Percentiles rank a stretch among this genome's conserved stretches.
Evolutionary conservation across 2,797 vertebrate genomes (phyloP).

Genomic region (Acanthornis magna): DNA sequence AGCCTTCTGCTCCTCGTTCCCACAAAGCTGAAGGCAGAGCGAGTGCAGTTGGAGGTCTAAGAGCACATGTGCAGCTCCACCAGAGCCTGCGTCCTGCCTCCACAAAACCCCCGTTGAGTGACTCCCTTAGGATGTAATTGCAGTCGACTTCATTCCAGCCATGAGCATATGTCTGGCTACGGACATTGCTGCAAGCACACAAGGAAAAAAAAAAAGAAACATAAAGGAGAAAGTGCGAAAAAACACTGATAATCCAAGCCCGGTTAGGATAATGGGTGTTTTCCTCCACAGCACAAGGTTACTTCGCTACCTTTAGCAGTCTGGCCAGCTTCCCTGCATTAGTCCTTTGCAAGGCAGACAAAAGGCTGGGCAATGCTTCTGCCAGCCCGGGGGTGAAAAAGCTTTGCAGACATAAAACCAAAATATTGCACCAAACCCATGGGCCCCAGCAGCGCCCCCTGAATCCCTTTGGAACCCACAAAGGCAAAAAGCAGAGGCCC

Average conservation of each 20-base stretch:
- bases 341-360: not conserved
- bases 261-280: not conserved
- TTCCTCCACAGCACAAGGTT: not conserved
- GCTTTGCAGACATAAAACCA: not conserved
- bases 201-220: not conserved
- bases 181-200: not conserved
- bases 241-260: not conserved
- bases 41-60: not conserved
- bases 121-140: constrained; percentile 7
- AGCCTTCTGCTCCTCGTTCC: not conserved
- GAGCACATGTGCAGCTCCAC: constrained; percentile 6
- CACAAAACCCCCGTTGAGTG: not conserved
- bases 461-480: not conserved
- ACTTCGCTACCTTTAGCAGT: not conserved
- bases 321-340: not conserved
- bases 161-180: not conserved
- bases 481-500: not conserved
- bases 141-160: not conserved
- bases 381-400: not conserved
- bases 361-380: not conserved
- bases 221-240: constrained; percentile 24
- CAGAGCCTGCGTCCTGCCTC: not conserved
- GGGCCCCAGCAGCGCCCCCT: not conserved
- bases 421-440: not conserved
- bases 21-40: not conserved